These are phyloP conservation scores for Leucophora obtusa DNA, from an alignment of 2,888 invertebrate genomes.

Conservation along the genomic window DNA sequence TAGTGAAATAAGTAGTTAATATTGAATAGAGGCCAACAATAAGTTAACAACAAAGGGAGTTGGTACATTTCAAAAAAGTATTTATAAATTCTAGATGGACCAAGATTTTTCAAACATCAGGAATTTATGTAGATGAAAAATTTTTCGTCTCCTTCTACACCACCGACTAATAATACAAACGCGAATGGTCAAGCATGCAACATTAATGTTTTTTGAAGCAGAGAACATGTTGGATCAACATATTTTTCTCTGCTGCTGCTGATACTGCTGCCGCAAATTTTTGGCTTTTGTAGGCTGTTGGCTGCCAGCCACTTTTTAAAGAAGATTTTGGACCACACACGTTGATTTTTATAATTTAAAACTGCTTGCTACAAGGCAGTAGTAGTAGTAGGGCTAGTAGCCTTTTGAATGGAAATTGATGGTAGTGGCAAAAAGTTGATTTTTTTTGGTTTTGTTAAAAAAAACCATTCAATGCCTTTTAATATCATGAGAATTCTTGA, in stretches of 20 bases:
- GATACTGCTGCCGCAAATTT: background rate
- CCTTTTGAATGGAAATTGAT: constrained; percentile 64
- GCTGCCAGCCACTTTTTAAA: constrained; percentile 37
- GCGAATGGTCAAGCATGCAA: constrained; percentile 57
- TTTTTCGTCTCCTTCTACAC: background rate
- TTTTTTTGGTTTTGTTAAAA: constrained; percentile 29
- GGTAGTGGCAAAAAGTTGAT: constrained; percentile 50
- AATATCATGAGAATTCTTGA: constrained; percentile 53
- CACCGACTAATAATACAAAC: constrained; percentile 11
- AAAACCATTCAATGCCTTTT: constrained; percentile 4
- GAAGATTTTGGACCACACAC: constrained; percentile 69
- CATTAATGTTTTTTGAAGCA: constrained; percentile 50
- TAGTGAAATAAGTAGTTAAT: background rate
- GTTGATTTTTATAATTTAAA: constrained; percentile 65
- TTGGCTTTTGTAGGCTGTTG: constrained; percentile 43
- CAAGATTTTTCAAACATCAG: constrained; percentile 50
- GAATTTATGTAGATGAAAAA: constrained; percentile 65
- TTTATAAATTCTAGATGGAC: background rate
- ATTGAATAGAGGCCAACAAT: background rate
- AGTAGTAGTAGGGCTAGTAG: constrained; percentile 13
- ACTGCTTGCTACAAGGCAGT: constrained; percentile 58
- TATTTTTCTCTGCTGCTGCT: constrained; percentile 2
- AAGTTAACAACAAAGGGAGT: background rate
- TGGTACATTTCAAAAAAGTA: background rate
- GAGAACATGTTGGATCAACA: constrained; percentile 52